Evolutionary conservation across 2,797 vertebrate genomes (phyloP), one percentile per base, ranked within the genome.

Genomic region (Pseudotriccus pelzelni): DNA sequence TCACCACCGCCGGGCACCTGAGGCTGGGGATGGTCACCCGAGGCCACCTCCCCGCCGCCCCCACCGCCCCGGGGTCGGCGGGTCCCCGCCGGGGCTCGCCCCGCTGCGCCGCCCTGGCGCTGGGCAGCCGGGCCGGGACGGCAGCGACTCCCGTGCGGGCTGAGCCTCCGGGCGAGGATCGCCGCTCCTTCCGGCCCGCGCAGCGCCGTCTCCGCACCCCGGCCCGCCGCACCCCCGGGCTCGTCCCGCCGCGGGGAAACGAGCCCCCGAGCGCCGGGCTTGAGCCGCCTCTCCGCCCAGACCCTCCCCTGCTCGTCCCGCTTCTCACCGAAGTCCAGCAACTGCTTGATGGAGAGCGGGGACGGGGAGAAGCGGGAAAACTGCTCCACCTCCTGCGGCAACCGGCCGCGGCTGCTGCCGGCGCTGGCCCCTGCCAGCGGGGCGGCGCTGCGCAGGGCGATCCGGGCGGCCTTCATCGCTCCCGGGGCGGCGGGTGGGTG

Each of bases 261-360:
- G 5, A 16, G 12, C 30, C 62, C 2, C 41, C 10, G 9, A 39
- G 23, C 10, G 4, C 6, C 17, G 3, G 24, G 5, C 11, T 12
- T 1, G 12, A 16, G 44, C 56, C 55, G 15, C 2, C 3, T 32
- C 39, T 14, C 13, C 17, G 8, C 1, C 37, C 19, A 16, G 18
- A 6, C n/a, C 27, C 69, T 7, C 14, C 37, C 20, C n/a, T 17
- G 28, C 34, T 50, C 6, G 10, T 17, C 37, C n/a, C 37, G 34
- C 34, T 5, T 84, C 99, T 99, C 96, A 99, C 99, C 99, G 34
- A 99, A 99, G 97, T 99, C 99, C 94, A 99, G 97, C 91, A 99
- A 98, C 96, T 99, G 99, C 96, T 99, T 99, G 97, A 99, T 99
- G 52, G 99, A 99, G 62, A 99, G 96, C 4, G 99, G 99, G 23